These are phyloP conservation scores for Atrichornis clamosus DNA, from an alignment of 2,113 vertebrate species.

Conservation along the genomic window DNA sequence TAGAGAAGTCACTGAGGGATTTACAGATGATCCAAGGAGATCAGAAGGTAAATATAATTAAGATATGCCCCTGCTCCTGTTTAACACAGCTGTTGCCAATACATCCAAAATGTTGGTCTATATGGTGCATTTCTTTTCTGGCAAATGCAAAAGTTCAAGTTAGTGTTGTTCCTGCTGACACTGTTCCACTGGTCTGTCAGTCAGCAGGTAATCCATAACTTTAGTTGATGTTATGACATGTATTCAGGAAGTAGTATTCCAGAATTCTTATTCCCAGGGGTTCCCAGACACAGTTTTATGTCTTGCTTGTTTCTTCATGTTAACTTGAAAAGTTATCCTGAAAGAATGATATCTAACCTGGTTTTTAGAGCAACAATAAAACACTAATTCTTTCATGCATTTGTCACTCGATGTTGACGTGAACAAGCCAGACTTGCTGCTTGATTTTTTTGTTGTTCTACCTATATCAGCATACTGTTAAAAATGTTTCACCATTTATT, in stretches of 20 bases:
- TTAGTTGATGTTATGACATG: background rate
- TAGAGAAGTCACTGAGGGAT: conserved; percentile 83
- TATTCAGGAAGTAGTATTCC: background rate
- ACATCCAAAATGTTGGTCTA: background rate
- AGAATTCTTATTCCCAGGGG: background rate
- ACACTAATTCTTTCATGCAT: background rate
- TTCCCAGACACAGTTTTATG: background rate
- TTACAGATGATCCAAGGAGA: conserved; percentile 81
- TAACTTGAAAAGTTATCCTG: too few species aligned
- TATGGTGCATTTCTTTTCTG: background rate
- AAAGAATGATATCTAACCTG: background rate
- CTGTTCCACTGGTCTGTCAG: background rate
- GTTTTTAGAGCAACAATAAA: background rate
- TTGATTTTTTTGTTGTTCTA: background rate
- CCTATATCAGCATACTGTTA: background rate
- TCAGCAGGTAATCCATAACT: background rate
- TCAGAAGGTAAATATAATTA: conserved; percentile 76
- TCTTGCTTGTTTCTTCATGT: background rate
- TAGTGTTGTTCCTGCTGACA: background rate
- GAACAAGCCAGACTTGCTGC: background rate
- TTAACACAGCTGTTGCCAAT: background rate
- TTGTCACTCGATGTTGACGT: background rate
- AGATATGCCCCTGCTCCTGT: accelerated
- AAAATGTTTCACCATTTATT: background rate
- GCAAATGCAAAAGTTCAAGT: background rate